Evolutionary conservation across 1,140 invertebrate genomes (phyloP), one percentile per base, ranked within the genome.

Genomic region (Aleiodes sp.): DNA sequence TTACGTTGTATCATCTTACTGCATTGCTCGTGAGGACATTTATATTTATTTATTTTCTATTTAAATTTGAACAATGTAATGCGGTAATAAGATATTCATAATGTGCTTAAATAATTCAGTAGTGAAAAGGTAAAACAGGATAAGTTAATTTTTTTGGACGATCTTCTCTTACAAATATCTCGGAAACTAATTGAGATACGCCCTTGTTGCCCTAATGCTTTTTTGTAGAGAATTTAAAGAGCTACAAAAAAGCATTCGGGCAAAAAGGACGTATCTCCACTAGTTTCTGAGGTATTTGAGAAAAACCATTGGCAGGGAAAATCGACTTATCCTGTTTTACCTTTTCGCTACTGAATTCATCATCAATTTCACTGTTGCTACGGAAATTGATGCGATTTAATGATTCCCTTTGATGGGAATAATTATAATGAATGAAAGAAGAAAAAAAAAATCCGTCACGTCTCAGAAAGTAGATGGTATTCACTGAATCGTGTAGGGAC

Each of bases 1-100:
- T 76, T 76, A 74, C 75, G 56, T 16, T 41, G 46, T 60, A 72
- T 76, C 72, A 43, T 72, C 46, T 73, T 70, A 75, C 73, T 43
- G 31, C 43, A 24, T 52, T 56, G 39, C 21, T 39, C 21, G 28
- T 56, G 19, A 57, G 31, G 2, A 14, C 24, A 19, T 31, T 56
- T n/a, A 43, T 52, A 8, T 46, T n/a, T 16, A 41, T 60, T 12
- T 68, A 39, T 12, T 68, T 21, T 31, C 16, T 56, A 16, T 37
- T 24, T 4, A 31, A 39, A 67, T 35, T 3, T 60, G 33, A 33
- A 26, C 4, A 1, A 16, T 21, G 26, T 16, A 6, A 56, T 37
- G 52, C 6, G 9, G 2, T 4, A 9, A 46, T 4, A 4, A 67
- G 29, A 37, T 31, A 59, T 16, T 16, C 8, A 21, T 63, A 39